Evolutionary conservation across 2,113 vertebrate species (phyloP).

Genomic region (Petrocephalus microphthalmus): DNA sequence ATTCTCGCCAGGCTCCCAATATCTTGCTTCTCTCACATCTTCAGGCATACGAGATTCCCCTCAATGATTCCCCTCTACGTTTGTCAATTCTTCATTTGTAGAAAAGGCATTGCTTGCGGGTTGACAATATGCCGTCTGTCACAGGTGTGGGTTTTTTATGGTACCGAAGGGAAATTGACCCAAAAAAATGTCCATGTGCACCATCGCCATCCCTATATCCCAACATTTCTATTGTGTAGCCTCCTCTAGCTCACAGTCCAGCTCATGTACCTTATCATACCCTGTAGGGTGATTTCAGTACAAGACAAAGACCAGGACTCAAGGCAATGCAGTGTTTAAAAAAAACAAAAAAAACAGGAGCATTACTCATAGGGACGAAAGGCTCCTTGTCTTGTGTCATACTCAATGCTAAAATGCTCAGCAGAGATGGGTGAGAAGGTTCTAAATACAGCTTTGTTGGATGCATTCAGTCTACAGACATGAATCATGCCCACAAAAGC

Average conservation of each 20-base stretch:
- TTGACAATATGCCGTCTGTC: neutral
- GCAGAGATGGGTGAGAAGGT: constrained; percentile 51
- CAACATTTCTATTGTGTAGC: neutral
- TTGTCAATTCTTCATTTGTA: neutral
- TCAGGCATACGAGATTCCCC: neutral
- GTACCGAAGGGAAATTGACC: neutral
- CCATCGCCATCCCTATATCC: neutral
- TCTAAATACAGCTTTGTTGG: constrained; percentile 56
- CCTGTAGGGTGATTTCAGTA: neutral
- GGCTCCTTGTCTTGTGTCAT: constrained; percentile 1
- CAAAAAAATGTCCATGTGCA: neutral
- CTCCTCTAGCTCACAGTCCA: neutral
- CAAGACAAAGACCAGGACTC: constrained; percentile 5
- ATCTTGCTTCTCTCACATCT: neutral
- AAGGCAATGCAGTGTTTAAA: neutral
- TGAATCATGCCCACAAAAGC: constrained; percentile 46
- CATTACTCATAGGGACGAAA: constrained; percentile 43
- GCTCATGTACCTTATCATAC: neutral
- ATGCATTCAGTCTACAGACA: constrained; percentile 49
- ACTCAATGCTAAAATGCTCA: neutral
- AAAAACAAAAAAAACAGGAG: constrained; percentile 44
- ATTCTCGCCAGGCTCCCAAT: neutral
- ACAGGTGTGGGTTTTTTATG: neutral
- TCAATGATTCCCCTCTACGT: neutral
- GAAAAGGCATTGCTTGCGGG: neutral